These are phyloP conservation scores for Tricholaema leucomelas DNA, from an alignment of 2,113 vertebrate species.

Conservation along the genomic window DNA sequence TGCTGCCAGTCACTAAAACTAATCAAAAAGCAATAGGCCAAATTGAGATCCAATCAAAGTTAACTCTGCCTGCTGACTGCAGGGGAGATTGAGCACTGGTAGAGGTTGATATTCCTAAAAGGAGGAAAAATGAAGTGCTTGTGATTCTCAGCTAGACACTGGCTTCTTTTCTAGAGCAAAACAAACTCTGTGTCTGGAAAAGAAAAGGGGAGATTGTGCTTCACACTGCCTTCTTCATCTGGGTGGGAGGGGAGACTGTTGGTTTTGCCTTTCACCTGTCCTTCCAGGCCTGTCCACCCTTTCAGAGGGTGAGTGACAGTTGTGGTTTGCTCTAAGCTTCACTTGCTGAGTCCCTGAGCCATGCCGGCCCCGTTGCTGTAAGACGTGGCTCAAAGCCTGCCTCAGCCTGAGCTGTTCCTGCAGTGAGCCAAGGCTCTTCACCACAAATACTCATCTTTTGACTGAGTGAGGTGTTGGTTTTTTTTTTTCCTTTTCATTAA, in stretches of 20 bases:
- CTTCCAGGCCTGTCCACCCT: neutral
- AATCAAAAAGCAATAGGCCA: neutral
- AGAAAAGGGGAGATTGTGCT: neutral
- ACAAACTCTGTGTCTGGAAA: neutral
- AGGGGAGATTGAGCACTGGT: neutral
- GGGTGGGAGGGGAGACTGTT: neutral
- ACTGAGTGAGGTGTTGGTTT: constrained; percentile 6
- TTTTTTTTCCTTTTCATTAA: neutral
- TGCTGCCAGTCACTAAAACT: neutral
- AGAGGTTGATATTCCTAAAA: neutral
- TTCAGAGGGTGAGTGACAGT: neutral
- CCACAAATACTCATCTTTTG: constrained; percentile 46
- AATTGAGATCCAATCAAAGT: neutral
- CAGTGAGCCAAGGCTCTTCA: neutral
- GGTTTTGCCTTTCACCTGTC: neutral
- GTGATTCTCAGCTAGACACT: neutral
- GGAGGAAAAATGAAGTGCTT: neutral
- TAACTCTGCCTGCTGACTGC: neutral
- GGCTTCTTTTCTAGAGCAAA: neutral
- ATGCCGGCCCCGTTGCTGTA: neutral
- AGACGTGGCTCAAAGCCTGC: too few relatives aligned
- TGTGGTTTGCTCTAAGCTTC: neutral
- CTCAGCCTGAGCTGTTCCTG: neutral
- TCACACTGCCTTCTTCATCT: neutral
- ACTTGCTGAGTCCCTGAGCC: neutral